Conservation (phyloP, 1,140 invertebrate genomes). For the Oppia nitens region DNA sequence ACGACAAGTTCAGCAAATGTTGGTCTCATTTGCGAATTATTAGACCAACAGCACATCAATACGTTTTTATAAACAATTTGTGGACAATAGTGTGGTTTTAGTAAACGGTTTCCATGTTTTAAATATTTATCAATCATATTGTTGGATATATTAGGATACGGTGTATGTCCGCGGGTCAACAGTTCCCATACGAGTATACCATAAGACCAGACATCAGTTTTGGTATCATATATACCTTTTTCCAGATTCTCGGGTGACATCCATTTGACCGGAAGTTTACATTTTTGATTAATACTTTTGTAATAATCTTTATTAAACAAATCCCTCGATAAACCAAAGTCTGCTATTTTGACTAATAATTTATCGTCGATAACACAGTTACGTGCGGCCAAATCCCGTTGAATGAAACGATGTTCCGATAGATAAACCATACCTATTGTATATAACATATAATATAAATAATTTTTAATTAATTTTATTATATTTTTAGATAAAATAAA, state of each 20-base stretch:
- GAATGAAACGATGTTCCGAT: conserved; percentile 4
- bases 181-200: conserved; percentile 33
- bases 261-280: conserved; percentile 30
- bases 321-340: conserved; percentile 18
- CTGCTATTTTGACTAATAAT: conserved; percentile 6
- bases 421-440: neutral
- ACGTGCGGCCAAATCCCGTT: conserved; percentile 9
- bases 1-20: conserved; percentile 18
- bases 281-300: conserved; percentile 25
- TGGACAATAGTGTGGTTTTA: conserved; percentile 25
- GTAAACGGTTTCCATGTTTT: conserved; percentile 23
- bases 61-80: conserved; percentile 28
- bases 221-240: conserved; percentile 25
- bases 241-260: conserved; percentile 30
- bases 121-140: conserved; percentile 23
- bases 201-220: conserved; percentile 32
- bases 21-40: conserved; percentile 21
- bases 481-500: no score
- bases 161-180: conserved; percentile 27
- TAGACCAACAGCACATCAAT: conserved; percentile 33
- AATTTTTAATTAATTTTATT: no score
- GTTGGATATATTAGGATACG: conserved; percentile 25
- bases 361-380: conserved; percentile 5
- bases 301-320: conserved; percentile 31
- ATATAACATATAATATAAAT: no score